A percentile compares a stretch with the other conserved stretches of the same genome.
phyloP scores from a whole-genome alignment of 2,113 vertebrate species.

The Pseudorectes ferrugineus region DNA sequence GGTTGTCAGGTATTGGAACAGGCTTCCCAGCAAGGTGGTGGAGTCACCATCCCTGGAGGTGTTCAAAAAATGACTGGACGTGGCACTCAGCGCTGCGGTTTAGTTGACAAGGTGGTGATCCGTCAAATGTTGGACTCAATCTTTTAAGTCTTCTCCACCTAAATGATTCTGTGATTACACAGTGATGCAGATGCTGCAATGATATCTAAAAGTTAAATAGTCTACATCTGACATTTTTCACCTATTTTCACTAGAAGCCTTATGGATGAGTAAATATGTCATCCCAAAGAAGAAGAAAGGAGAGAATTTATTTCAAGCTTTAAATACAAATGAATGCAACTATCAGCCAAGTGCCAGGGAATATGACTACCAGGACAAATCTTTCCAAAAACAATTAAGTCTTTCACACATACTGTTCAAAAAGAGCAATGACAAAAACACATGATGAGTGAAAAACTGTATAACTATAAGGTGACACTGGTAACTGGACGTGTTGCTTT shows the following conservation, averaged over 20 bases:
- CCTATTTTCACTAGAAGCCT: background rate
- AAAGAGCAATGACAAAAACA: background rate
- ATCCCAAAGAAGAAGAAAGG: background rate
- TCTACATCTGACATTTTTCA: background rate
- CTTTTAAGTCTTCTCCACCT: background rate
- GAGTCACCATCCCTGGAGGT: background rate
- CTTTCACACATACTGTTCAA: background rate
- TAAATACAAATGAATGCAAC: background rate
- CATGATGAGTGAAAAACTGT: background rate
- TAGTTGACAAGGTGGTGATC: background rate
- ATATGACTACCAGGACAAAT: background rate
- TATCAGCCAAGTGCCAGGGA: background rate
- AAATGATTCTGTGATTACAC: background rate
- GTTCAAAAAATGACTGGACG: background rate
- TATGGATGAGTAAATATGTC: background rate
- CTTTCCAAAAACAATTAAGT: background rate
- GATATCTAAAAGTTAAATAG: background rate
- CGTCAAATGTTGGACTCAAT: background rate
- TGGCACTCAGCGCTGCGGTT: rapidly evolving
- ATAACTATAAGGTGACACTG: background rate
- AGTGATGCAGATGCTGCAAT: background rate
- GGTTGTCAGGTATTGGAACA: background rate
- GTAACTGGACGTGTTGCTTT: background rate
- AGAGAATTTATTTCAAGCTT: background rate
- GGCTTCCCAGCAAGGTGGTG: background rate